Evolutionary conservation across 2,113 vertebrate genomes (phyloP).

Genomic region (Ptychochromis oligacanthus): DNA sequence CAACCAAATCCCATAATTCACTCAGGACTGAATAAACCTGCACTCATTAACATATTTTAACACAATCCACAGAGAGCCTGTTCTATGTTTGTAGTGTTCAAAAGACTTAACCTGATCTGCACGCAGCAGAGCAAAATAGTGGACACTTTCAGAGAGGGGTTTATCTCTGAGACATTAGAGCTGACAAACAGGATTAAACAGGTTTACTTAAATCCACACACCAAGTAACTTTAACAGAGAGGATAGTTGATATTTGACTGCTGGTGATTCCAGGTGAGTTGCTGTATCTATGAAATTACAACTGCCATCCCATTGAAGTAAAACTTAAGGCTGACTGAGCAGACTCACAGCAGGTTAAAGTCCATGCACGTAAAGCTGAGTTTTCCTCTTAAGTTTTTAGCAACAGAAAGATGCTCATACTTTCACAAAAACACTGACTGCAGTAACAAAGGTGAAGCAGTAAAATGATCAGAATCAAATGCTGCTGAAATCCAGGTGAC

Average conservation of each 20-base stretch:
- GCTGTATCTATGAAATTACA: not conserved
- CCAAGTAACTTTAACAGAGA: conserved; percentile 21
- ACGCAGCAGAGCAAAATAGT: not conserved
- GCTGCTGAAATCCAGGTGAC: conserved; percentile 6
- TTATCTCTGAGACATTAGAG: not conserved
- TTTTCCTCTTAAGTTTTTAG: not conserved
- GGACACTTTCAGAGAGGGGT: not conserved
- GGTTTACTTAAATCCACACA: not conserved
- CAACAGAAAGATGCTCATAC: not conserved
- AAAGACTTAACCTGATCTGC: not conserved
- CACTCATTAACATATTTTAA: conserved; percentile 19
- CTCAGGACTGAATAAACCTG: conserved; percentile 11
- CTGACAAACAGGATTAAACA: not conserved
- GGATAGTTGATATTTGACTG: conserved; percentile 5
- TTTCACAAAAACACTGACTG: not conserved
- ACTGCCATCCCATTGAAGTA: not conserved
- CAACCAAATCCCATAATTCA: conserved; percentile 9
- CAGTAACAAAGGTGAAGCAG: conserved; percentile 2
- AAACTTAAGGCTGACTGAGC: not conserved
- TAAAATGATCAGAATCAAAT: not conserved
- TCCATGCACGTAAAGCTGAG: not conserved
- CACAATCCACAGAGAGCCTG: not conserved
- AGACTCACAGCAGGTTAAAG: conserved; percentile 19
- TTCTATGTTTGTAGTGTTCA: not conserved
- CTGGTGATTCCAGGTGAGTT: not conserved